Conservation (phyloP, 2,888 invertebrate genomes). For the Trimorus sp. region DNA sequence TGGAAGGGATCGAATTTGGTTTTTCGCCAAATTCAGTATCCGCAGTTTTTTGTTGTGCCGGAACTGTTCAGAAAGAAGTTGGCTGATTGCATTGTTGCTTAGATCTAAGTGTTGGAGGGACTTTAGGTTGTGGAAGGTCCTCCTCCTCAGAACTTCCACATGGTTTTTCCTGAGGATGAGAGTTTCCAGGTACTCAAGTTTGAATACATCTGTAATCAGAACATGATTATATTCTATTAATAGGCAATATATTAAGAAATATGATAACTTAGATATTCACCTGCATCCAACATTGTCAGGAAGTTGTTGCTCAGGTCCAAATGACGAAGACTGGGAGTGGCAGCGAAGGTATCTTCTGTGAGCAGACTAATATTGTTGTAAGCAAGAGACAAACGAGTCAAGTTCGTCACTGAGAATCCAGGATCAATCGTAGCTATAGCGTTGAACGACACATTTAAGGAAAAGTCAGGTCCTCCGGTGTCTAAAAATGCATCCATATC, state of each 20-base stretch:
- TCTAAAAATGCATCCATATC: conserved; percentile 77
- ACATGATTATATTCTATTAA: no score
- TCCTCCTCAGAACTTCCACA: conserved; percentile 87
- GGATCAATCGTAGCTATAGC: conserved; percentile 86
- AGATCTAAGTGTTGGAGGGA: conserved; percentile 91
- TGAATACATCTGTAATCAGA: conserved; percentile 85
- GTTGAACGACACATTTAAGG: conserved; percentile 91
- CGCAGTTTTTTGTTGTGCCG: conserved; percentile 88
- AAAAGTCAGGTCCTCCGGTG: conserved; percentile 83
- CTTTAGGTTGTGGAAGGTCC: conserved; percentile 89
- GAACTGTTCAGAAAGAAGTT: conserved; percentile 91
- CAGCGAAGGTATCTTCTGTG: conserved; percentile 86
- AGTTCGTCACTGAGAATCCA: conserved; percentile 82
- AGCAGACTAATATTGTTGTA: conserved; percentile 90
- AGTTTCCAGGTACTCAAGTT: conserved; percentile 85
- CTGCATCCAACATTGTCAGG: conserved; percentile 89
- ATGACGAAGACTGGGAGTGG: conserved; percentile 88
- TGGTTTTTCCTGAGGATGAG: conserved; percentile 89
- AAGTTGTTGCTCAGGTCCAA: conserved; percentile 92
- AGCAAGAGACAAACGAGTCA: conserved; percentile 92
- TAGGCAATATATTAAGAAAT: neutral
- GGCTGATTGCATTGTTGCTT: conserved; percentile 88
- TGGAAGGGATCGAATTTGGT: conserved; percentile 88
- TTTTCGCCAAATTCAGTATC: conserved; percentile 88
- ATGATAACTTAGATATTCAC: conserved; percentile 77